These are phyloP conservation scores for Sisyra nigra DNA, from an alignment of 2,888 invertebrate genomes.

Conservation along the genomic window DNA sequence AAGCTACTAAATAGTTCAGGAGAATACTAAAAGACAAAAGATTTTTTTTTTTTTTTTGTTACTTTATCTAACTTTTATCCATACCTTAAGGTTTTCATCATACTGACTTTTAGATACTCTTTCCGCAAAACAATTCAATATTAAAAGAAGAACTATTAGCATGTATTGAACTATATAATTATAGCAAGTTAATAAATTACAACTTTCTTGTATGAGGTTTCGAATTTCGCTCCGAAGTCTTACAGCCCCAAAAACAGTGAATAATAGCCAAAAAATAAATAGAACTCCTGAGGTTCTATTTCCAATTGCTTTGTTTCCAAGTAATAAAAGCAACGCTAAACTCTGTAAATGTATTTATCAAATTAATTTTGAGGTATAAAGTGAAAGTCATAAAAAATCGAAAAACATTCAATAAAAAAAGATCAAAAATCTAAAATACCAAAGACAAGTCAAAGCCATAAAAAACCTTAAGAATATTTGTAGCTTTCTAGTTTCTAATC, in stretches of 20 bases:
- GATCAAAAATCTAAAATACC: too few species aligned
- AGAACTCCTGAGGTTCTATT: conserved; percentile 78
- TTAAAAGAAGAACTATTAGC: conserved; percentile 46
- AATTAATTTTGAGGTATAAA: too few species aligned
- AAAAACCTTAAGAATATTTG: too few species aligned
- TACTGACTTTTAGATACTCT: conserved; percentile 11
- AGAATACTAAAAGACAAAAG: conserved; percentile 8
- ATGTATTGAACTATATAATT: conserved; percentile 71
- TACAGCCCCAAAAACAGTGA: conserved; percentile 54
- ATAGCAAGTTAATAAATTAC: conserved; percentile 43
- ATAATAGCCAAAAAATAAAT: conserved; percentile 80
- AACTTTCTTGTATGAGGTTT: conserved; percentile 24
- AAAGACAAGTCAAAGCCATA: too few species aligned
- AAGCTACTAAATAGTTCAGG: conserved; percentile 78
- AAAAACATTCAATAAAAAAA: too few species aligned
- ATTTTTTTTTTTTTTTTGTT: too few species aligned
- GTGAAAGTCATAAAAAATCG: too few species aligned
- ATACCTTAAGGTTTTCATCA: too few species aligned
- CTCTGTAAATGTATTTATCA: too few species aligned
- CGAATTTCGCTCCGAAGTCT: conserved; percentile 51
- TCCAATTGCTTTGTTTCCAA: conserved; percentile 71
- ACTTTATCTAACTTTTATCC: too few species aligned
- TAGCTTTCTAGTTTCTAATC: too few species aligned
- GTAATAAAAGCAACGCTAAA: conserved; percentile 43
- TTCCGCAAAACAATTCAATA: conserved; percentile 71